Evolutionary conservation across 2,797 vertebrate genomes (phyloP).

Genomic region (Falco cherrug): DNA sequence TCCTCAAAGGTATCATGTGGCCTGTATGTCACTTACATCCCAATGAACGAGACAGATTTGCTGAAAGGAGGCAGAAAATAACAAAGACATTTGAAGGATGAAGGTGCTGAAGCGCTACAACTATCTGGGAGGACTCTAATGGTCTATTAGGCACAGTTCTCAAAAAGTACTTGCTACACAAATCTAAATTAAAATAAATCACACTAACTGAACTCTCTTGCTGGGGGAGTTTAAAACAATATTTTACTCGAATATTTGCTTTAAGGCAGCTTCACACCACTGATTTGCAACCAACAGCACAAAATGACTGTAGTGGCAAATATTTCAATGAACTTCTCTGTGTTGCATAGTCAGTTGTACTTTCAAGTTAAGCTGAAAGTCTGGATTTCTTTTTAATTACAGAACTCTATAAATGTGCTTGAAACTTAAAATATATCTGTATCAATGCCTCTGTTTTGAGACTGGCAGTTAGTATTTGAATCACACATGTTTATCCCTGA

Average conservation of each 20-base stretch:
- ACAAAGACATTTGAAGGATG: conserved; percentile 64
- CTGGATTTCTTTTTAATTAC: not conserved
- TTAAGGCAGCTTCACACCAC: not conserved
- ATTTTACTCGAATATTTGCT: conserved; percentile 18
- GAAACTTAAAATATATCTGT: not conserved
- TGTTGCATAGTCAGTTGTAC: not conserved
- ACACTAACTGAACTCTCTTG: conserved; percentile 32
- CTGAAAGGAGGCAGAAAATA: conserved; percentile 36
- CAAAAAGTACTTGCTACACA: conserved; percentile 27
- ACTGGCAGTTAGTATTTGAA: not conserved
- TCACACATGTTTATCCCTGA: not conserved
- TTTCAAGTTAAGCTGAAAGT: not conserved
- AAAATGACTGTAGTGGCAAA: not conserved
- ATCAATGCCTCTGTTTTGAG: not conserved
- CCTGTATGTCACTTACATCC: not conserved
- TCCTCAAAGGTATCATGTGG: not conserved
- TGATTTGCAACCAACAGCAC: not conserved
- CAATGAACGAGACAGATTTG: not conserved
- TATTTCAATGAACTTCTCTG: not conserved
- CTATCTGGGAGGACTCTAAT: conserved; percentile 54
- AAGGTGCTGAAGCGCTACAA: conserved; percentile 60
- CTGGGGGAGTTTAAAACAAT: conserved; percentile 43
- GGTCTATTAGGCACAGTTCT: conserved; percentile 64
- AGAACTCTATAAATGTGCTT: not conserved
- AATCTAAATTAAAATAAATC: conserved; percentile 64